Evolutionary conservation across 2,113 vertebrate species (phyloP), one percentile per base, ranked within the genome.

Genomic region (Numenius arquata): DNA sequence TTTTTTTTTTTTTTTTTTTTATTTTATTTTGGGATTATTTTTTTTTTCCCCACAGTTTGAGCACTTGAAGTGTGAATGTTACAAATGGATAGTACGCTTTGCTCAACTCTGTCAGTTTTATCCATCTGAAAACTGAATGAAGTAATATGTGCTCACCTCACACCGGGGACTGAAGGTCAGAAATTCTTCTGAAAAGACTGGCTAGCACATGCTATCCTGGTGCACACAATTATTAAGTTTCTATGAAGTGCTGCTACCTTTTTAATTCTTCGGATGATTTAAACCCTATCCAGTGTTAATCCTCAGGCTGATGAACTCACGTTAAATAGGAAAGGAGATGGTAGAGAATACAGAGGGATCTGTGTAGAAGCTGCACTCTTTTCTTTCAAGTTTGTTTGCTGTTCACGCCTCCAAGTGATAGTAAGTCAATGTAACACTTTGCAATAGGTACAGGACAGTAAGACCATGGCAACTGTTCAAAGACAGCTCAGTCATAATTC

Each of bases 41-140:
- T 86, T 90, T 92, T 96, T 61, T 40, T 25, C 36, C n/a, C 15
- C 70, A 81, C 43, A 59, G 38, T 79, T 96, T 93, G 90, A 93
- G 26, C n/a, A 41, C 87, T 84, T 93, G 79, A 97, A 95, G 7
- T 0, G 7, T 75, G 81, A 97, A 95, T 90, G 34, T 90, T 91
- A 89, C 30, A 91, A 86, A 62, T 25, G 90, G 91, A 94, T 43
- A 50, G 30, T 47, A 76, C 52, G 25, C 16, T 78, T 68, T 66
- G 5, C 62, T 75, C 32, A 47, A 5, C 27, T 84, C 25, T 79
- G 5, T 38, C 38, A 63, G 20, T 53, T 75, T 77, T 67, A 68
- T 30, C 25, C n/a, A 15, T 47, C 21, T 81, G 11, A 3, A 41
- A 68, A 50, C 21, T 25, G 27, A 89, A 38, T 56, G 40, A 85